phyloP scores from a whole-genome alignment of 1,140 invertebrate genomes.

The Panagrolaimus sp. region DNA sequence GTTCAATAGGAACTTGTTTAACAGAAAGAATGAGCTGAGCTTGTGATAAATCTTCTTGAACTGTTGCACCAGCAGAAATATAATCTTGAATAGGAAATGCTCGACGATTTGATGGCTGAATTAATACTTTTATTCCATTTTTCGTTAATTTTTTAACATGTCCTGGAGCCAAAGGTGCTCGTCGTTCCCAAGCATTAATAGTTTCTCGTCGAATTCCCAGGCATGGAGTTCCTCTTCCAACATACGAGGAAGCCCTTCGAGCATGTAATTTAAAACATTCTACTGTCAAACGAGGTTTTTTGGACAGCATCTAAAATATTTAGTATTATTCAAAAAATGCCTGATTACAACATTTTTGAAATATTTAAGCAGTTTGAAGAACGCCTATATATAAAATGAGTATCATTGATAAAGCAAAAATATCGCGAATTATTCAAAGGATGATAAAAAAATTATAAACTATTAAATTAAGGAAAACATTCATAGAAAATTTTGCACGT shows the following conservation, averaged over 20 bases:
- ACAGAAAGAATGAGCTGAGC: slow-evolving; percentile 86
- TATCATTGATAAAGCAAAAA: too few relatives aligned
- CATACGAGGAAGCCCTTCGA: not conserved
- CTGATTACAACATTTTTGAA: too few relatives aligned
- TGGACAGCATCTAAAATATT: too few relatives aligned
- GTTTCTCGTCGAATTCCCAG: slow-evolving; percentile 54
- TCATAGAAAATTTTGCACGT: too few relatives aligned
- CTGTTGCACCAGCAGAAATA: slow-evolving; percentile 76
- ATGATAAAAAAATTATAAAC: too few relatives aligned
- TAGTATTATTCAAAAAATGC: too few relatives aligned
- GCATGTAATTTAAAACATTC: too few relatives aligned
- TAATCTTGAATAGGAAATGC: slow-evolving; percentile 95
- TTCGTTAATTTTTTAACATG: slow-evolving; percentile 79
- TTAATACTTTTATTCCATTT: slow-evolving; percentile 81
- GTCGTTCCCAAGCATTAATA: slow-evolving; percentile 75
- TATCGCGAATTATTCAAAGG: too few relatives aligned
- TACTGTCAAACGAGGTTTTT: too few relatives aligned
- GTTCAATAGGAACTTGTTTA: slow-evolving; percentile 90
- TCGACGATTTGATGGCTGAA: slow-evolving; percentile 92
- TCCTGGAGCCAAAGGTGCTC: slow-evolving; percentile 83
- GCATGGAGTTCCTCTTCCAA: not conserved
- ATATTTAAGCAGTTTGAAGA: too few relatives aligned
- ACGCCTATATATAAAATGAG: too few relatives aligned
- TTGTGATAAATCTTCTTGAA: slow-evolving; percentile 93
- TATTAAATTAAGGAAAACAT: too few relatives aligned